These are phyloP conservation scores for Ormyrus pomaceus DNA, from an alignment of 2,888 invertebrate species.

Conservation along the genomic window DNA sequence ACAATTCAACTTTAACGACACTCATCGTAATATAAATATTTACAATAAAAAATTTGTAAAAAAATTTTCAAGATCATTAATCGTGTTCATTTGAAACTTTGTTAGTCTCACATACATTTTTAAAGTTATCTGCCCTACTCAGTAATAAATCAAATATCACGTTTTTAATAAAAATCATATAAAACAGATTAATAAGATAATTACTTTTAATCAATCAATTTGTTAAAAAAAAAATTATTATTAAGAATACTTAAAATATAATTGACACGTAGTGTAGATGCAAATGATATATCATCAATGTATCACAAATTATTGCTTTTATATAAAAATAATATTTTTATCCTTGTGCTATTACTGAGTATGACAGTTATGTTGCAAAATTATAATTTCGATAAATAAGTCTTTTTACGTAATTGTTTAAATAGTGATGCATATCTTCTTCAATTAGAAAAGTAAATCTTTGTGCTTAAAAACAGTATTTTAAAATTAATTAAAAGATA, in stretches of 20 bases:
- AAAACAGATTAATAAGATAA: constrained; percentile 1
- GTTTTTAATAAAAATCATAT: constrained; percentile 26
- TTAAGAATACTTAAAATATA: constrained; percentile 37
- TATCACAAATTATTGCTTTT: constrained; percentile 45
- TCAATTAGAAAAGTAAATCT: constrained; percentile 3
- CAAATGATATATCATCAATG: constrained; percentile 30
- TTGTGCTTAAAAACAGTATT: constrained; percentile 1
- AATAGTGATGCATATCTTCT: constrained; percentile 6
- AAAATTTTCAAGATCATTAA: not conserved
- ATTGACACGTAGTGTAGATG: constrained; percentile 35
- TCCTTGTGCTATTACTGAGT: constrained; percentile 26
- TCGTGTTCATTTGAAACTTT: not conserved
- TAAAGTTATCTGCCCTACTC: constrained; percentile 30
- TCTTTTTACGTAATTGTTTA: constrained; percentile 12
- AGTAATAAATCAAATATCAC: constrained; percentile 21
- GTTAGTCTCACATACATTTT: not conserved
- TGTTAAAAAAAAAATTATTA: constrained; percentile 6
- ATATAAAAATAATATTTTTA: constrained; percentile 18
- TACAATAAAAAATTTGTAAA: constrained; percentile 4
- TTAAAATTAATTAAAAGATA: not conserved
- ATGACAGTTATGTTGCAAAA: constrained; percentile 17
- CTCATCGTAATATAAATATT: constrained; percentile 2
- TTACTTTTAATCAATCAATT: not conserved
- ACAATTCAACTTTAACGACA: constrained; percentile 5
- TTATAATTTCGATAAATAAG: constrained; percentile 15